These are phyloP conservation scores for Zygogramma bicolorata DNA, from an alignment of 2,888 invertebrate genomes.

Conservation along the genomic window DNA sequence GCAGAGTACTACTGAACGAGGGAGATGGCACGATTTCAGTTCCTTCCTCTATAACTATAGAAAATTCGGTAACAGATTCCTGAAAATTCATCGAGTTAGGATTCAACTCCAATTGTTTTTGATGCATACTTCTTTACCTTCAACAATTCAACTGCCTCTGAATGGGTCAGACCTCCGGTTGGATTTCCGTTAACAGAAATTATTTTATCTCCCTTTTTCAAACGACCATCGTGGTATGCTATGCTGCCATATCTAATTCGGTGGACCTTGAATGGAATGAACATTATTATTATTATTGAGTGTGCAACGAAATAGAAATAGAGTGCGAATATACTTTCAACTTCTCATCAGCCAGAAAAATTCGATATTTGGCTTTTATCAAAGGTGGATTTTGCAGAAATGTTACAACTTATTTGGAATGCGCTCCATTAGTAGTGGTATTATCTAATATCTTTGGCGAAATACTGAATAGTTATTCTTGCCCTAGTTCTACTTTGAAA, in stretches of 20 bases:
- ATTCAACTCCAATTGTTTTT: no score
- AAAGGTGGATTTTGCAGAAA: no score
- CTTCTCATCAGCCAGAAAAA: no score
- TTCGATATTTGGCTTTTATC: no score
- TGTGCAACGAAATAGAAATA: neutral
- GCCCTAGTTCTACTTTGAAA: no score
- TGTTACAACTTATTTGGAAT: no score
- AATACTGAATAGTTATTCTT: no score
- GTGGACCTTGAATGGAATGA: slow-evolving; percentile 78
- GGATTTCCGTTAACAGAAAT: slow-evolving; percentile 88
- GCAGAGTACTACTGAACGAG: slow-evolving; percentile 26
- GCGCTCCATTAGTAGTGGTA: no score
- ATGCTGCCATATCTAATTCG: slow-evolving; percentile 88
- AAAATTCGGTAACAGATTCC: slow-evolving; percentile 84
- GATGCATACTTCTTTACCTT: no score
- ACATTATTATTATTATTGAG: neutral
- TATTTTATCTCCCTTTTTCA: slow-evolving; percentile 89
- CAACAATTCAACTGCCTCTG: slow-evolving; percentile 87
- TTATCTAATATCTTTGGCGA: no score
- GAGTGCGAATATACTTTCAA: no score
- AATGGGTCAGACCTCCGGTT: slow-evolving; percentile 87
- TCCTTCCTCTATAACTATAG: slow-evolving; percentile 74
- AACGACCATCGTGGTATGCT: slow-evolving; percentile 86
- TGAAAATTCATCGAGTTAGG: slow-evolving; percentile 62
- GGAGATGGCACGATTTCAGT: slow-evolving; percentile 45